Conservation (phyloP, 1,140 invertebrate genomes). For the Arion vulgaris region DNA sequence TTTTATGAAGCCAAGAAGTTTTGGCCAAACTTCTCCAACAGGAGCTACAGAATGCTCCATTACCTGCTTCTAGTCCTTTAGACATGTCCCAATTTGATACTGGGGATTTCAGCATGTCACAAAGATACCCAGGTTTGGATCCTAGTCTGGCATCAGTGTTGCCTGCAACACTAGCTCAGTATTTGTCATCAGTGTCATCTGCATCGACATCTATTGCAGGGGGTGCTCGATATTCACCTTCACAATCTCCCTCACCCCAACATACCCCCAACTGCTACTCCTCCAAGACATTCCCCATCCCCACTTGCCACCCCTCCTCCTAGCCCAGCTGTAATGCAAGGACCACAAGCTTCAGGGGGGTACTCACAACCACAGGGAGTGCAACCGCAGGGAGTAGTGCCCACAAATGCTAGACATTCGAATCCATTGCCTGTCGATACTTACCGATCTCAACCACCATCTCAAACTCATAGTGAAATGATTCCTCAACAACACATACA, state of each 20-base stretch:
- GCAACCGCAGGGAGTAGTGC: background rate
- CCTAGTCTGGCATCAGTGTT: slow-evolving; percentile 26
- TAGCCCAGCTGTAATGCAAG: background rate
- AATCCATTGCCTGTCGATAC: background rate
- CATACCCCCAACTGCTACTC: background rate
- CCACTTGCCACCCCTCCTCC: background rate
- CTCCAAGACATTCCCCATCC: slow-evolving; percentile 2
- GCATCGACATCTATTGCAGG: background rate
- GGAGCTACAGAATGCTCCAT: background rate
- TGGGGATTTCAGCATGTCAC: background rate
- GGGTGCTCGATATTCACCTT: background rate
- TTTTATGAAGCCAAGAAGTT: slow-evolving; percentile 75
- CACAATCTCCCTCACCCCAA: background rate
- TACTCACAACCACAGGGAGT: background rate
- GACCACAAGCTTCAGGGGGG: background rate
- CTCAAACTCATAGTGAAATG: no score
- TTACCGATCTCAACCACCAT: background rate
- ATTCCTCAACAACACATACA: background rate
- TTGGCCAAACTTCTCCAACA: slow-evolving; percentile 58
- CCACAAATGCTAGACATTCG: background rate
- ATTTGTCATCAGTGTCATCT: slow-evolving; percentile 20
- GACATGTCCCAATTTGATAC: background rate
- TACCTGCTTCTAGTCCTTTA: background rate
- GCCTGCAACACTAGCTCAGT: slow-evolving; percentile 35
- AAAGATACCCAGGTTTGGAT: slow-evolving; percentile 22